Conservation (phyloP, 1,140 invertebrate genomes). For the Piezodorus guildinii region DNA sequence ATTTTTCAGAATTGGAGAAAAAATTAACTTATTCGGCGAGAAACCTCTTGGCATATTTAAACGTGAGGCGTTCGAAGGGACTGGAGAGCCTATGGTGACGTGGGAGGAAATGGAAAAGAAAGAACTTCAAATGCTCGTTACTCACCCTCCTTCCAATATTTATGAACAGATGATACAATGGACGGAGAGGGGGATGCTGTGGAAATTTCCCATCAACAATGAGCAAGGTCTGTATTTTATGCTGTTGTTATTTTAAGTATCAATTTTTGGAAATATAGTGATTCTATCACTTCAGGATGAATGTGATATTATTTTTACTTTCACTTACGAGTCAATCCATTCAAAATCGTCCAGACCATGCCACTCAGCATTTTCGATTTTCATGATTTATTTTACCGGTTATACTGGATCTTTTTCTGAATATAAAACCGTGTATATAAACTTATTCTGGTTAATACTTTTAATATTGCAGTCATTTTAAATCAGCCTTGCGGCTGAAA, state of each 20-base stretch:
- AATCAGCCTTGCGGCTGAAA: no score
- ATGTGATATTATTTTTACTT: no score
- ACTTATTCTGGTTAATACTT: no score
- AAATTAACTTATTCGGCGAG: constrained; percentile 17
- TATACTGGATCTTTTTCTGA: no score
- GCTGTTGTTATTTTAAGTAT: constrained; percentile 4
- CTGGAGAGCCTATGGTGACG: constrained; percentile 41
- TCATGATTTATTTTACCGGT: no score
- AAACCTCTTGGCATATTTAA: constrained; percentile 26
- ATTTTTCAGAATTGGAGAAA: background rate
- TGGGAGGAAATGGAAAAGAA: constrained; percentile 55
- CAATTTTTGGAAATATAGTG: no score
- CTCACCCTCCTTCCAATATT: constrained; percentile 69
- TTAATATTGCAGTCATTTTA: no score
- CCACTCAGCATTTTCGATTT: no score
- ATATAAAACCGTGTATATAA: no score
- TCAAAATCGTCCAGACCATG: no score
- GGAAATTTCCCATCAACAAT: constrained; percentile 96
- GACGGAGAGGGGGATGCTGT: constrained; percentile 90
- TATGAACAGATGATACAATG: constrained; percentile 88
- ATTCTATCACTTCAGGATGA: no score
- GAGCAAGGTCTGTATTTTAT: constrained; percentile 64
- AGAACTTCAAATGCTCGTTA: constrained; percentile 49
- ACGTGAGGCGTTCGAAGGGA: constrained; percentile 31
- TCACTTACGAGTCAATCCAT: no score